These are phyloP conservation scores for Allacma fusca DNA, from an alignment of 2,888 invertebrate genomes.

Conservation along the genomic window DNA sequence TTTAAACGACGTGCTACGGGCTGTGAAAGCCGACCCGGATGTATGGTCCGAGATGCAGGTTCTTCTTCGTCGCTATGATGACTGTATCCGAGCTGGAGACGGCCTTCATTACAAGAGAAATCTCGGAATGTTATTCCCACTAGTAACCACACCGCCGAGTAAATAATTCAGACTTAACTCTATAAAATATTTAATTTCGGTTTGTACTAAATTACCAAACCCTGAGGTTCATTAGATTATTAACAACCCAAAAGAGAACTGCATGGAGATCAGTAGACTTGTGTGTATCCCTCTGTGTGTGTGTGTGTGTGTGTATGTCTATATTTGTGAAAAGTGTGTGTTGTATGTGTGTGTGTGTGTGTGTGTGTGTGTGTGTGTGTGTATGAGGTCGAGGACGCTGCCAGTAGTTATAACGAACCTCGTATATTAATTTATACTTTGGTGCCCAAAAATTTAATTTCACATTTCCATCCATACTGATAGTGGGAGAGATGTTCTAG, in stretches of 20 bases:
- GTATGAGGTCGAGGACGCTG: too few species aligned
- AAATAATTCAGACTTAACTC: constrained; percentile 14
- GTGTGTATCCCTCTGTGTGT: too few species aligned
- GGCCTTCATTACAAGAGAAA: constrained; percentile 61
- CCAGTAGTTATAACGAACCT: too few species aligned
- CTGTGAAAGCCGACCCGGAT: constrained; percentile 59
- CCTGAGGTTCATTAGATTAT: constrained; percentile 12
- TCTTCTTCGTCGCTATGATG: constrained; percentile 60
- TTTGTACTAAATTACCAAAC: constrained; percentile 16
- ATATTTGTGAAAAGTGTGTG: too few species aligned
- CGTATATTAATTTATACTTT: too few species aligned
- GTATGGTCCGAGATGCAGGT: constrained; percentile 60
- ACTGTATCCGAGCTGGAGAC: constrained; percentile 61
- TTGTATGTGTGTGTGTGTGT: too few species aligned
- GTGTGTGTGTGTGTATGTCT: too few species aligned
- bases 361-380: too few species aligned
- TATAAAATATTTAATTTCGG: constrained; percentile 16
- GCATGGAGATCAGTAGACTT: constrained; percentile 36
- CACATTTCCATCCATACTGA: neutral
- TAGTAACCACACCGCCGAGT: constrained; percentile 32
- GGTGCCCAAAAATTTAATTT: constrained; percentile 4
- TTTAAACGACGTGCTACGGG: constrained; percentile 60
- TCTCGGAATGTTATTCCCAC: constrained; percentile 17
- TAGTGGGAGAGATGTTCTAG: too few species aligned
- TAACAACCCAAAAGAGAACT: constrained; percentile 33